Base-by-base conservation (phyloP, 64 coral and sea anemone species). In the Pachyseris speciosa region DNA sequence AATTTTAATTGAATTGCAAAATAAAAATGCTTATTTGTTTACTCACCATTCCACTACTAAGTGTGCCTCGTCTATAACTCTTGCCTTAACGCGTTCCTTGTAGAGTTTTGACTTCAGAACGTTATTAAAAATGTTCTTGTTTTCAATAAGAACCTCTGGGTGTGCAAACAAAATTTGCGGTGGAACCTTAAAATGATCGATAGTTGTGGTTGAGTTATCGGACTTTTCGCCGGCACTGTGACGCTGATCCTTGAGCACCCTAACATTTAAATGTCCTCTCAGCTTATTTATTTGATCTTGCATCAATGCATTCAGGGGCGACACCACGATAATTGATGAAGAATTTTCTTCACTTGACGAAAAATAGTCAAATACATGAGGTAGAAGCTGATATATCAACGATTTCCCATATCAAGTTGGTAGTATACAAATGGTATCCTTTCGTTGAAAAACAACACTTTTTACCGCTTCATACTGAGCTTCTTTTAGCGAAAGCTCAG, bases 341-440 rank as follows among this genome's bases (percentile, higher is more conserved):
- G 5, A 37, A 4, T 39, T 20, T 9, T 27, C 25, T 26, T 19
- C 17, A 26, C 16, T 22, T 44, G 17, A 37, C 1, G 7, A 16
- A 47, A 22, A 0, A 47, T 48, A 80, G 55, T 88, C 71, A 4
- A 55, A 39, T 53, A 75, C 70, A 40, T 38, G 26, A 52, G 86
- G 67, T 49, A 88, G 73, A 29, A 88, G 12, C 25, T 88, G 85
- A 51, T 75, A 88, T 31, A 88, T 88, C 30, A 88, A 32, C 36
- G 86, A 88, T 58, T 88, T 83, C 27, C 79, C 79, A 64, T 83
- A 83, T 83, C 57, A 45, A 31, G 79, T 83, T 32, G 79, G 76
- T 7, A 80, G 50, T 28, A 80, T 48, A 27, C 40, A 41, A 7
- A 80, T 2, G 24, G 51, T 48, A 53, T 83, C 79, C 30, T 39